Base-by-base conservation (phyloP, 2,888 invertebrate genomes). In the Dasysyrphus tricinctus region DNA sequence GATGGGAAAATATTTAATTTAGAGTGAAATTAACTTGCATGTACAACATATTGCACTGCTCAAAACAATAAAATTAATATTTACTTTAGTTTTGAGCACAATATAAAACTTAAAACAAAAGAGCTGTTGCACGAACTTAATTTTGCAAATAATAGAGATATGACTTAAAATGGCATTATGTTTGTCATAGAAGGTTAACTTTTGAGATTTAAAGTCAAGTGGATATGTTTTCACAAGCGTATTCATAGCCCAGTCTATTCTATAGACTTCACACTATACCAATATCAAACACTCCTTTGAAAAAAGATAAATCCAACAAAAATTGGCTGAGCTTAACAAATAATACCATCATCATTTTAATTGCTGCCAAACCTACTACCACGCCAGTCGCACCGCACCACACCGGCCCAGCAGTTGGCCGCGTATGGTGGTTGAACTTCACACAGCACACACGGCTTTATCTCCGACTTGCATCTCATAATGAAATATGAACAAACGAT, bases 401-500 rank as follows among this genome's bases (percentile, higher is more conserved):
- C 16, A 3, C 16, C 9, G n/a, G 8, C 4, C 47, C 8, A 12
- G 7, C 29, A 29, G 51, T 12, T 51, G n/a, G n/a, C 8, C 16
- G 24, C 39, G 39, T 24, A 9, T 42, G 24, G 6, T 75, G 39
- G 8, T 63, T 51, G 32, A 32, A 29, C 61, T 61, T 34, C 34
- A 57, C 16, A 61, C 39, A 14, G 24, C 24, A 5, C 37, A 39
- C 24, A 42, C n/a, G 7, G 24, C 39, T 24, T 75, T 74, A 69
- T 73, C 78, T 73, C 24, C 16, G 47, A 16, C 63, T 69, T 74
- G 74, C 74, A 83, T 79, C 83, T 75, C 74, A 79, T 70, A 75
- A 75, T 79, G 69, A 83, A 83, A 83, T 83, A 79, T 83, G 83
- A 83, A 73, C 57, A 67, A 73, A 67, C 77, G 77, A 67, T 78